Evolutionary conservation across 2,888 invertebrate species (phyloP), one percentile per base, ranked within the genome.

Genomic region (Perizoma flavofasciatum): DNA sequence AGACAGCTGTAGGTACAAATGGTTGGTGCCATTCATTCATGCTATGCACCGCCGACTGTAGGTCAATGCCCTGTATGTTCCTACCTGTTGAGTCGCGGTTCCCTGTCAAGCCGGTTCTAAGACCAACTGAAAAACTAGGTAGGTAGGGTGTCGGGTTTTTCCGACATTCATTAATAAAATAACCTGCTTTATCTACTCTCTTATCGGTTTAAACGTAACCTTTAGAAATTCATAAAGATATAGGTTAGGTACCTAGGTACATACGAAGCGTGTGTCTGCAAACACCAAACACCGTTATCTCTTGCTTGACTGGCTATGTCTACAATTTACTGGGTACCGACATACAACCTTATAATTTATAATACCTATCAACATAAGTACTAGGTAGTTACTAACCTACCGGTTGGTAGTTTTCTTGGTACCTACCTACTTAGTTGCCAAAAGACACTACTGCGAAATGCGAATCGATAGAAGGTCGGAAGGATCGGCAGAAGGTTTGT

Each of bases 21-120:
- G 67, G 67, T 69, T 69, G 68, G 70, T 82, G 79, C 79, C 88
- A 89, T 89, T 89, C 85, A 89, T 86, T 89, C 85, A 89, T 86
- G 74, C 73, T 69, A 78, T 82, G 83, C 82, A 77, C 70, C 75
- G 80, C 69, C 77, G 78, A 74, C 81, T 83, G 81, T 88, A 83
- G 91, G 91, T 91, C 91, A 90, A 82, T 91, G 91, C 88, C 90
- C 90, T 82, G 53, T 50, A 56, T 22, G 79, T 81, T 81, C 82
- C 84, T 88, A 89, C 91, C 91, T 90, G 91, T 90, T 89, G 88
- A 82, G 79, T 81, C 74, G 74, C 73, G 70, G 77, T 70, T 81
- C 83, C 85, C 79, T 69, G 86, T 76, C 81, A 74, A 84, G 81
- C 91, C 87, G 89, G 91, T 91, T 91, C 79, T 81, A 68, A 67